Evolutionary conservation across 2,797 vertebrate species (phyloP).

Genomic region (Tympanoctomys barrerae): DNA sequence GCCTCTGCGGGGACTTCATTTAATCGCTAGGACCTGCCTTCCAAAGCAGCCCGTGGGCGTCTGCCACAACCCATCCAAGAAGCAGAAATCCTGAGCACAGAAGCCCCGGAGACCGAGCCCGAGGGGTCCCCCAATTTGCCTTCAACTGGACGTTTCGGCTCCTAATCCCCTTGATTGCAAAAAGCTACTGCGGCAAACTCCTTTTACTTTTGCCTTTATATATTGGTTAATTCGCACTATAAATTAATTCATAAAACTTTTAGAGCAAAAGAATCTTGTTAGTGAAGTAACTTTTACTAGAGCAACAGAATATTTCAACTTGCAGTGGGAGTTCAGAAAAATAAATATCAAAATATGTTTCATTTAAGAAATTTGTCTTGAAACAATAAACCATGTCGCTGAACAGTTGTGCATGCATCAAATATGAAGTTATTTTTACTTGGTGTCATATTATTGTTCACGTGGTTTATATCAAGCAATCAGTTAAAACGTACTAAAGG

Average conservation of each 20-base stretch:
- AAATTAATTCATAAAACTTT: conserved; percentile 38
- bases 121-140: background rate
- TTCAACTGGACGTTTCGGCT: background rate
- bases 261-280: background rate
- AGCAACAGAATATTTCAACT: conserved; percentile 16
- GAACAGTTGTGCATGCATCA: background rate
- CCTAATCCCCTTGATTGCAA: background rate
- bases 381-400: background rate
- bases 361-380: background rate
- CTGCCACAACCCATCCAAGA: background rate
- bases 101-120: background rate
- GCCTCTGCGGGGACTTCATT: background rate
- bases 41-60: background rate
- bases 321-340: background rate
- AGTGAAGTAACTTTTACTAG: conserved; percentile 11
- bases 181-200: background rate
- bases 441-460: background rate
- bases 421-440: background rate
- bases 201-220: background rate
- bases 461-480: background rate
- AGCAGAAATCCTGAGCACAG: background rate
- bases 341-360: background rate
- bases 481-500: conserved; percentile 7
- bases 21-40: background rate
- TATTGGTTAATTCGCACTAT: background rate